phyloP scores from a whole-genome alignment of 2,888 invertebrate species.

The Brenthis hecate region DNA sequence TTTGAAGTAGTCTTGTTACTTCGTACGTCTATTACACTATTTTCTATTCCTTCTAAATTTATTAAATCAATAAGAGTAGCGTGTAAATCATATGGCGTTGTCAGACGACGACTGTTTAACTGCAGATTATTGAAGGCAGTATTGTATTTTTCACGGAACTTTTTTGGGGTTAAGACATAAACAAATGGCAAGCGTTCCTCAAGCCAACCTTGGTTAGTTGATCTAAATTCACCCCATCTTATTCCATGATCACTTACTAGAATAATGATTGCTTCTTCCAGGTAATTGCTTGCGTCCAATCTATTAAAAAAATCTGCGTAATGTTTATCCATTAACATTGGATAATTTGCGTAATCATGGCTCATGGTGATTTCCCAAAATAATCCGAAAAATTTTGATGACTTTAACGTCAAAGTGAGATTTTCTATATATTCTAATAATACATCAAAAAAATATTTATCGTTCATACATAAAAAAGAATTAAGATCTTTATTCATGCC shows the following conservation, averaged over 20 bases:
- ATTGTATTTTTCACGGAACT: slow-evolving; percentile 84
- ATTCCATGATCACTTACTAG: slow-evolving; percentile 94
- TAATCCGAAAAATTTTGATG: slow-evolving; percentile 87
- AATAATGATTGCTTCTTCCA: slow-evolving; percentile 86
- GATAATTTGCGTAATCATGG: slow-evolving; percentile 90
- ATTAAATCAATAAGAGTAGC: slow-evolving; percentile 87
- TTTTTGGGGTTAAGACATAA: slow-evolving; percentile 85
- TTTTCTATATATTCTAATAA: slow-evolving; percentile 86
- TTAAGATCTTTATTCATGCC: slow-evolving; percentile 83
- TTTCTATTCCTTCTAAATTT: slow-evolving; percentile 58
- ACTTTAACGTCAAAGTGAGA: slow-evolving; percentile 79
- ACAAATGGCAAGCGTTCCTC: slow-evolving; percentile 93
- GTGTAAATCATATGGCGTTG: slow-evolving; percentile 89
- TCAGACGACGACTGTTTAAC: slow-evolving; percentile 85
- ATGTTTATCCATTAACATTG: slow-evolving; percentile 85
- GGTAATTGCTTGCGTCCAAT: slow-evolving; percentile 68
- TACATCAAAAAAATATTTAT: slow-evolving; percentile 84
- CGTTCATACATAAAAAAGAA: slow-evolving; percentile 85
- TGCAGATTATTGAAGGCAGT: slow-evolving; percentile 83
- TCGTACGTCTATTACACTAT: slow-evolving; percentile 48
- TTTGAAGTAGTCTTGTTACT: slow-evolving; percentile 50
- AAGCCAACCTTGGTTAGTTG: slow-evolving; percentile 90
- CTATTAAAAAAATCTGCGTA: slow-evolving; percentile 81
- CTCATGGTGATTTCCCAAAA: slow-evolving; percentile 91
- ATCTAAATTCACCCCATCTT: slow-evolving; percentile 89